Conservation (phyloP, 2,113 vertebrate genomes). For the Morone chrysops region DNA sequence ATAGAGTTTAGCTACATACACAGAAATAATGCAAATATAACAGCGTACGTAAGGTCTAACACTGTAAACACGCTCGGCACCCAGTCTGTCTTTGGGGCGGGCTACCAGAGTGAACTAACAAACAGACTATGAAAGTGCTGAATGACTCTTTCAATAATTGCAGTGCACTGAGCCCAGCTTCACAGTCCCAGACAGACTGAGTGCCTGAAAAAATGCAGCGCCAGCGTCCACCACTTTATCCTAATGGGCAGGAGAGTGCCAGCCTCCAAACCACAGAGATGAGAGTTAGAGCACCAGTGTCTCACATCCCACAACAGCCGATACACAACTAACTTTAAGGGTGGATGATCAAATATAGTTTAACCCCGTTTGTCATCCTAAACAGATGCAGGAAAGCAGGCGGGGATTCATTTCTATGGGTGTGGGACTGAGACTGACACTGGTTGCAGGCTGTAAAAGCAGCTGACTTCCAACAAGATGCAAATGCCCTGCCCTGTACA, state of each 20-base stretch:
- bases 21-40: too few relatives aligned
- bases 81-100: background rate
- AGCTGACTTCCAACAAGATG: slow-evolving; percentile 51
- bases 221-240: slow-evolving; percentile 61
- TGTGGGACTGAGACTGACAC: slow-evolving; percentile 14
- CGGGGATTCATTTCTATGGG: slow-evolving; percentile 27
- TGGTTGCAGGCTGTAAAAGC: slow-evolving; percentile 26
- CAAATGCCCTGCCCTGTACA: slow-evolving; percentile 33
- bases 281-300: slow-evolving; percentile 28
- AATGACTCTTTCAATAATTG: slow-evolving; percentile 67
- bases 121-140: slow-evolving; percentile 60
- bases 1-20: too few relatives aligned
- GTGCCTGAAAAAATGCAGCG: slow-evolving; percentile 62
- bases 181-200: slow-evolving; percentile 52
- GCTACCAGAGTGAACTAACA: slow-evolving; percentile 31
- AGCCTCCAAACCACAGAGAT: slow-evolving; percentile 60
- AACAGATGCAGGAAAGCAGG: slow-evolving; percentile 21
- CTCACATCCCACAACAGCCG: slow-evolving; percentile 22
- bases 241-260: slow-evolving; percentile 59
- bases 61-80: background rate
- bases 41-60: background rate
- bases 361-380: background rate
- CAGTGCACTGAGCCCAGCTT: slow-evolving; percentile 50
- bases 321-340: background rate
- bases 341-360: slow-evolving; percentile 17